Base-by-base conservation (phyloP, 1,140 invertebrate species). In the Camponotus vicinus region DNA sequence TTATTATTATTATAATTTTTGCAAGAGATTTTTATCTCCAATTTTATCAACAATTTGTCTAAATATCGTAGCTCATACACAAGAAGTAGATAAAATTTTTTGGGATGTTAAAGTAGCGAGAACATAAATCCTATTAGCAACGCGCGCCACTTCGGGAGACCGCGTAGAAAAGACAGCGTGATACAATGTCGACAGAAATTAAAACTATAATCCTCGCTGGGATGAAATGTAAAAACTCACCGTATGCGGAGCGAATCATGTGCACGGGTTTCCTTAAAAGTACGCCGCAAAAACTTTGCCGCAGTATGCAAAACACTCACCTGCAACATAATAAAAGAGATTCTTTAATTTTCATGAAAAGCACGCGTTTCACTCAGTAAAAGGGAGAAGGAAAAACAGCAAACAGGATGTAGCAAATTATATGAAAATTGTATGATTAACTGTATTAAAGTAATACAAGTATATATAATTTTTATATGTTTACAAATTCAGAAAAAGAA, bases 111-210 rank as follows among this genome's bases (percentile, higher is more conserved):
- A 49, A 52, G 13, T 6, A 37, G 32, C 32, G 2, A 15, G 9
- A 70, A 82, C 15, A 71, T 52, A 57, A 57, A 82, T 80, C 37
- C 66, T 71, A 61, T 82, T 73, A 71, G 67, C 55, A 13, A n/a
- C 66, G 66, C 49, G 18, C 49, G 21, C 21, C 45, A 13, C 13
- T 42, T 57, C 37, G 9, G 37, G 13, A 52, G 21, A 32, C 11
- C 40, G 67, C 15, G 40, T 69, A 49, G 45, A 45, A 45, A 42
- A 71, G 34, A 80, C 49, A 21, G 9, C n/a, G 37, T 37, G 32
- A 64, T n/a, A 63, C 13, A 21, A 37, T 69, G 79, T 83, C 52
- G 67, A 63, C 79, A 83, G 37, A 83, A 73, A 83, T 83, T 83
- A 83, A 73, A 75, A 49, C 27, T 61, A 61, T 83, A 73, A 83